Base-by-base conservation (phyloP, 2,797 vertebrate genomes). In the Helarctos malayanus region DNA sequence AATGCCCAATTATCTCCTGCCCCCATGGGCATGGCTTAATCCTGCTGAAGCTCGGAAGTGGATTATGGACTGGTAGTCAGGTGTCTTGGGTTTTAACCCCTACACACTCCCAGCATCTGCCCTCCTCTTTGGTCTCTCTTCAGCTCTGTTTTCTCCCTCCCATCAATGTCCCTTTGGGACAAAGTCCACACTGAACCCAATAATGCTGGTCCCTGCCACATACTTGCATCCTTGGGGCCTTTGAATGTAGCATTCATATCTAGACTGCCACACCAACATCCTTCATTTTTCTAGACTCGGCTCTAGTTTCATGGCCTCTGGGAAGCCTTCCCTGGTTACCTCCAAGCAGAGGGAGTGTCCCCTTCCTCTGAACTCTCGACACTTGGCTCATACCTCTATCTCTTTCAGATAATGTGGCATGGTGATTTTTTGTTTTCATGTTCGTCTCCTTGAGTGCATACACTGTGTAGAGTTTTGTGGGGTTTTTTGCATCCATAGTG, bases 391-490 rank as follows among this genome's bases (percentile, higher is more conserved):
- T 47, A 29, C 41, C 16, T 16, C 21, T 15, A 47, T n/a, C 21
- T 73, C 73, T 59, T 83, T 92, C 94, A 49, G 18, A 41, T 56
- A 18, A 41, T 4, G 52, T 35, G 29, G 63, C 49, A 0, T 13
- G 11, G 8, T 11, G 7, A 21, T 25, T 49, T 59, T 56, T 73
- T 76, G 27, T 38, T 49, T 91, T 15, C 35, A 2, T 5, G 4
- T 54, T 38, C 21, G 2, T 27, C 18, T 65, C 23, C 35, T 29
- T 0, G 0, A 12, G 12, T 29, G 15, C 47, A 7, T 29, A n/a
- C 13, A 23, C 13, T 32, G 21, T 35, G 23, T 57, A 41, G 10
- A 29, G 21, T 71, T 13, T 45, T 41, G 18, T 4, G 3, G n/a
- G 16, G n/a, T n/a, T 3, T 19, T 56, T 75, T 94, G 76, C 82